Conservation (phyloP, 2,797 vertebrate species). For the Myiotriccus ornatus region DNA sequence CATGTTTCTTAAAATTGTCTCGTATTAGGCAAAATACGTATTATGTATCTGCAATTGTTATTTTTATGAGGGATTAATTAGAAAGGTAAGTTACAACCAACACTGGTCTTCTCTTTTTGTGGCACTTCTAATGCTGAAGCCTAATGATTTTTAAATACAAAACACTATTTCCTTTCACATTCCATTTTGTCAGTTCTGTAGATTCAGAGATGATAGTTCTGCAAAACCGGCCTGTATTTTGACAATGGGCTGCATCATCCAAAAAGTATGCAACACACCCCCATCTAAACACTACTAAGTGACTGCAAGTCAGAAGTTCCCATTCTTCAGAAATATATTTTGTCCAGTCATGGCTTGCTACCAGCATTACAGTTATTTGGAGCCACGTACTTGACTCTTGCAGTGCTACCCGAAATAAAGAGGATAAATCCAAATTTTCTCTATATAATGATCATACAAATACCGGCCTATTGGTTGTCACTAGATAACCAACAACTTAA, state of each 20-base stretch:
- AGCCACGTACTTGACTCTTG: not conserved
- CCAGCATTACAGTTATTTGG: not conserved
- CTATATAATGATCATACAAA: not conserved
- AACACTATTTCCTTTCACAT: not conserved
- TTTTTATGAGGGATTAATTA: not conserved
- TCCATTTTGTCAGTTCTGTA: not conserved
- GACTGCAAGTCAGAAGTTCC: not conserved
- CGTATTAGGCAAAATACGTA: not conserved
- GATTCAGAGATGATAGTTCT: not conserved
- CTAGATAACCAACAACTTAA: not conserved
- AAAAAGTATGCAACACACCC: not conserved
- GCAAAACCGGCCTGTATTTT: not conserved
- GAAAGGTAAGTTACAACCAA: not conserved
- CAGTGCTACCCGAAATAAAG: not conserved
- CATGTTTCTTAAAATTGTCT: not conserved
- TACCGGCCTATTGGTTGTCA: not conserved
- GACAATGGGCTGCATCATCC: not conserved
- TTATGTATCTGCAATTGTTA: not conserved
- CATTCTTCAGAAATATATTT: not conserved
- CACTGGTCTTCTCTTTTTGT: accelerated
- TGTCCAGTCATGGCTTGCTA: not conserved
- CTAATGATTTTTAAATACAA: not conserved
- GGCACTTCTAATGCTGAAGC: not conserved
- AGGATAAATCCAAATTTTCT: not conserved
- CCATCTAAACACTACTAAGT: not conserved